phyloP scores from a whole-genome alignment of 2,113 vertebrate genomes.

The Azemiops feae region DNA sequence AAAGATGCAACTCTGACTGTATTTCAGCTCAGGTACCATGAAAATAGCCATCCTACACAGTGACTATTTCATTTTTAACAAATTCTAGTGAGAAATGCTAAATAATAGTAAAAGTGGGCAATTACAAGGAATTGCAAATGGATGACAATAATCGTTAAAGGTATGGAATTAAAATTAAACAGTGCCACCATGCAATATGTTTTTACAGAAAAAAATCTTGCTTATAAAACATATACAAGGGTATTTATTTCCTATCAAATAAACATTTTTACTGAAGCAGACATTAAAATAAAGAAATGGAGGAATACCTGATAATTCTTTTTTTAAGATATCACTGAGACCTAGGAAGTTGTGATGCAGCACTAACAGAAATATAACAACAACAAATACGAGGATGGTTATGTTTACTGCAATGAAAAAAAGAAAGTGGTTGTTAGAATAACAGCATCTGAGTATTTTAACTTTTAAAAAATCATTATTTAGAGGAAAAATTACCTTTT shows the following conservation, averaged over 20 bases:
- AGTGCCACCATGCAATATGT: background rate
- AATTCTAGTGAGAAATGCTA: background rate
- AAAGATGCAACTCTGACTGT: background rate
- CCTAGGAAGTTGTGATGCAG: conserved; percentile 89
- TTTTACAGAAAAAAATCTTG: background rate
- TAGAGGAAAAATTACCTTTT: conserved; percentile 72
- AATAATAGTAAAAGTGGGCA: background rate
- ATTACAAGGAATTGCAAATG: background rate
- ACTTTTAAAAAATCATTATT: background rate
- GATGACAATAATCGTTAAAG: background rate
- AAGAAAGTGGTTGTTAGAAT: conserved; percentile 31
- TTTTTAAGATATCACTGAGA: conserved; percentile 87
- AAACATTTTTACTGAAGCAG: background rate
- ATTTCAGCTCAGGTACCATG: background rate
- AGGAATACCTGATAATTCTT: conserved; percentile 79
- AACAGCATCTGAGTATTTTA: conserved; percentile 1
- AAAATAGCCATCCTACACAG: background rate
- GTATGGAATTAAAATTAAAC: background rate
- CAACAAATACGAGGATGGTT: conserved; percentile 82
- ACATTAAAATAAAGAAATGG: background rate
- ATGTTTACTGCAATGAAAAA: conserved; percentile 82
- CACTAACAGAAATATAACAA: conserved; percentile 86
- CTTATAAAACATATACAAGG: background rate
- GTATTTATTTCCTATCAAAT: background rate
- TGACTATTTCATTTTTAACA: background rate